phyloP scores from a whole-genome alignment of 2,797 vertebrate genomes.

The Phataginus tetradactyla region DNA sequence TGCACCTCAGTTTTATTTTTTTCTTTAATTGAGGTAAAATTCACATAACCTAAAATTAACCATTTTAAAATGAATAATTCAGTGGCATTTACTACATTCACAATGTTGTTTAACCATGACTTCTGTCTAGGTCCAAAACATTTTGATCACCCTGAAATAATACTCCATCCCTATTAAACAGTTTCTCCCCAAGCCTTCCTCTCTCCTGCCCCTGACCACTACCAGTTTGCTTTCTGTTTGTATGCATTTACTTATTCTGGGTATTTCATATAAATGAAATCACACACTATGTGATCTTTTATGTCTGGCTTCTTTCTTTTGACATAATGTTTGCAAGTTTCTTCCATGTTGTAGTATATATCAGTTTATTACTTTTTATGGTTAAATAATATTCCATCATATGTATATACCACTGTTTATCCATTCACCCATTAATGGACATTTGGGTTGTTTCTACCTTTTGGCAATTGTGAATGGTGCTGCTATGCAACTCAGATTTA shows the following conservation, averaged over 20 bases:
- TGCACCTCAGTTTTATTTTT: neutral
- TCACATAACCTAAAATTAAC: neutral
- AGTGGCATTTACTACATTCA: neutral
- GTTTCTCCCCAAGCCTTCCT: neutral
- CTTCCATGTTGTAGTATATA: neutral
- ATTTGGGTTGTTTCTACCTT: neutral
- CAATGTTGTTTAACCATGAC: neutral
- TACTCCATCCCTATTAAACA: neutral
- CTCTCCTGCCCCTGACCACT: neutral
- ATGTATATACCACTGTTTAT: neutral
- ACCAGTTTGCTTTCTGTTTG: neutral
- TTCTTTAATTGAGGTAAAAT: constrained; percentile 3
- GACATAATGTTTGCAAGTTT: neutral
- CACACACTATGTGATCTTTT: neutral
- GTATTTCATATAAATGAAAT: neutral
- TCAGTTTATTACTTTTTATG: neutral
- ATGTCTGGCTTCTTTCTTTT: neutral
- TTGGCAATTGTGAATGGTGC: neutral
- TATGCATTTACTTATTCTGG: neutral
- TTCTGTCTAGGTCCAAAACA: neutral
- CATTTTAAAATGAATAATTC: neutral
- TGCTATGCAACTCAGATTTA: neutral
- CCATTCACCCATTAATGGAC: neutral
- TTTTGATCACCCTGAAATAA: neutral
- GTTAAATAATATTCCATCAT: neutral